Base-by-base conservation (phyloP, 2,888 invertebrate genomes). In the Trachelus stipa region DNA sequence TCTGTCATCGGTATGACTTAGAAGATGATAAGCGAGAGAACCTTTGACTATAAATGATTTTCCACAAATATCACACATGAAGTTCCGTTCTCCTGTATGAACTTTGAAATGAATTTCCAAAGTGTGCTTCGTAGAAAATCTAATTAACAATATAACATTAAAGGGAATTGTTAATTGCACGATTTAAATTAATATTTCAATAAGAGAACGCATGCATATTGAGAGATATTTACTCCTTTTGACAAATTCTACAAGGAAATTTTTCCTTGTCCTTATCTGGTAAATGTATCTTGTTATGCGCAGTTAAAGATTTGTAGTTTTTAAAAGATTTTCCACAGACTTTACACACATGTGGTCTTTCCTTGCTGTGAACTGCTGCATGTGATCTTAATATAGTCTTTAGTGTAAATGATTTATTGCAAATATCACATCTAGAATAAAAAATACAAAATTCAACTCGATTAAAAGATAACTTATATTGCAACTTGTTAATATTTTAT, bases 11-110 rank as follows among this genome's bases (percentile, higher is more conserved):
- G 84, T 83, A 80, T 88, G 88, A n/a, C 84, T 84, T 31, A 83
- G 78, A 9, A 86, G 83, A 80, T 88, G 89, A 79, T 88, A 86
- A 76, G 84, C 84, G 34, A 89, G 79, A 74, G 87, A 86, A 34
- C 84, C 84, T 80, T 88, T 89, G 34, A 87, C 86, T n/a, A 88
- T 85, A 80, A 89, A 90, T 40, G 88, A 85, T 81, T 88, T 88
- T 9, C 89, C 88, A 79, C 90, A 90, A 35, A 87, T 84, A 79
- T 90, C 90, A 77, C 90, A 90, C 68, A 87, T 87, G 78, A 87
- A 89, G 79, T 89, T 87, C 40, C 87, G 84, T 37, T 88, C 87
- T 35, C 87, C 87, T n/a, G 86, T 88, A 79, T 90, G 90, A 74
- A 89, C 87, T 80, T 88, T 85, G 73, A 83, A 84, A 77, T 90